Base-by-base conservation (phyloP, 37 sponge, comb jelly and placozoan species). In the Crambe crambe region DNA sequence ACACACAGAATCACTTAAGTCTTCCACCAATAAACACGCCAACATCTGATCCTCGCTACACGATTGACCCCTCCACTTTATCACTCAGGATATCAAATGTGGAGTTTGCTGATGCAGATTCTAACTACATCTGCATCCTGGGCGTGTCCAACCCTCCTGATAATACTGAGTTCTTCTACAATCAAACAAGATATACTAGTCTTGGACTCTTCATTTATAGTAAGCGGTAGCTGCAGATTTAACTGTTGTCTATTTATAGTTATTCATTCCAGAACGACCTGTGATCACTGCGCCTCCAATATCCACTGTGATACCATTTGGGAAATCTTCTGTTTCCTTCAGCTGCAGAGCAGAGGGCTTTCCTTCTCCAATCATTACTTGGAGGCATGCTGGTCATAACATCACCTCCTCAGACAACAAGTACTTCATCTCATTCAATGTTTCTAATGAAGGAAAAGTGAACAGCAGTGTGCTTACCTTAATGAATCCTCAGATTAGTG, bases 341-440 rank as follows among this genome's bases (percentile, higher is more conserved):
- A 65, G 2, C 34, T 65, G 66, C 10, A 34, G 17, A 30, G 66
- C 66, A 30, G 35, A 3, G 30, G 66, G 66, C 15, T 65, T 32
- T 32, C 17, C 31, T 17, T 31, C 66, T 65, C 66, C 66, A 30
- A 65, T 65, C 34, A 65, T 65, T 34, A 65, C 66, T 18, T 65
- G 66, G 66, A 65, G 66, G 10, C 66, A 65, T 32, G 15, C 12
- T 3, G 66, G 35, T 2, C 27, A 32, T 30, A 65, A 30, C 31
- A 30, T 30, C 66, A 65, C 66, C 15, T 65, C 66, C n/a, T n/a
- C n/a, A 8, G 66, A 30, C 10, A 17, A 31, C 17, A 65, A 65
- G 66, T 65, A 65, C 30, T 2, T 2, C 32, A 65, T 65, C 66
- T 31, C 2, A 2, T 65, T 31, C 30, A 30, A 26, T 32, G 10